Percentiles rank a stretch among this genome's conserved stretches.
These are phyloP conservation scores for Idaea aversata DNA, from an alignment of 2,888 invertebrate species.

Conservation along the genomic window DNA sequence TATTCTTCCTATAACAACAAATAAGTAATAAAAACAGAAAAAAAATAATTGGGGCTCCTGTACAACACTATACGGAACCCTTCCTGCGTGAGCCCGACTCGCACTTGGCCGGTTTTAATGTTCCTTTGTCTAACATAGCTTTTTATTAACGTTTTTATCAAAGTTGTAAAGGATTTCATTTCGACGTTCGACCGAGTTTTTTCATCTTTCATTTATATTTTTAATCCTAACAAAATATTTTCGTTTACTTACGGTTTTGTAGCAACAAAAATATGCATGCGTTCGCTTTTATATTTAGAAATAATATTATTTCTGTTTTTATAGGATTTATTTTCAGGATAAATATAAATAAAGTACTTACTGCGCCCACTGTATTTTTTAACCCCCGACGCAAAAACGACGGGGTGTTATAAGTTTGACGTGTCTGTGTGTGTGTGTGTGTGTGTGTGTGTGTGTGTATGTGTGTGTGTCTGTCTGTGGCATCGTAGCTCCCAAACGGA, in stretches of 20 bases:
- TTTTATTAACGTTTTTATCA: not conserved
- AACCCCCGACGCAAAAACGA: too few species aligned
- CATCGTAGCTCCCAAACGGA: too few species aligned
- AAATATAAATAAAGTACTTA: too few species aligned
- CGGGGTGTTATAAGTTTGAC: too few species aligned
- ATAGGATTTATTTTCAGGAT: not conserved
- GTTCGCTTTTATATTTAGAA: not conserved
- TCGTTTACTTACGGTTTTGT: not conserved
- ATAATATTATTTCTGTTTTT: not conserved
- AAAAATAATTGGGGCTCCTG: too few species aligned
- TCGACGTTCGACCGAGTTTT: not conserved
- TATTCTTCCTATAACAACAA: constrained; percentile 8
- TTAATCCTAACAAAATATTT: not conserved
- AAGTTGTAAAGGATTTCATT: not conserved
- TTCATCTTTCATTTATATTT: not conserved
- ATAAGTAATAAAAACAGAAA: not conserved
- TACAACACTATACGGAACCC: too few species aligned
- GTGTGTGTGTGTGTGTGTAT: too few species aligned
- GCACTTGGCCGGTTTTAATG: too few species aligned
- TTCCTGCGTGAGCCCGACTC: too few species aligned
- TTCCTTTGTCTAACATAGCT: not conserved
- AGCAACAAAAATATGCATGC: not conserved
- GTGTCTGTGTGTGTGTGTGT: too few species aligned
- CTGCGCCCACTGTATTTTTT: too few species aligned
- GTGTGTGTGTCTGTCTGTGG: too few species aligned